These are phyloP conservation scores for Diaphora mendica DNA, from an alignment of 2,888 invertebrate species.

Conservation along the genomic window DNA sequence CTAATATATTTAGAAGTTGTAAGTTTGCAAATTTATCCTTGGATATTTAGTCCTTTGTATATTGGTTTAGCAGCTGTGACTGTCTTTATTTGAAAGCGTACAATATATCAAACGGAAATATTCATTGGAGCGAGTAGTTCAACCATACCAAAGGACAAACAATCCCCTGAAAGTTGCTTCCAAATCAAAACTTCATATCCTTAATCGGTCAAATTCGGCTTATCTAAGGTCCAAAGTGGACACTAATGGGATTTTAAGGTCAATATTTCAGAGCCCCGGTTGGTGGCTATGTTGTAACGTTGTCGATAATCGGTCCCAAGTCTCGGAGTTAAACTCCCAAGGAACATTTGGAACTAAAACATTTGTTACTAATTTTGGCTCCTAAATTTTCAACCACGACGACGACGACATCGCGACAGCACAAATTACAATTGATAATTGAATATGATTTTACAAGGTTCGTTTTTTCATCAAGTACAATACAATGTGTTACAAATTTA, in stretches of 20 bases:
- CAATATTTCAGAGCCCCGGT: slow-evolving; percentile 73
- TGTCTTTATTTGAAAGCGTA: slow-evolving; percentile 4
- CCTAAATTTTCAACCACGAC: slow-evolving; percentile 53
- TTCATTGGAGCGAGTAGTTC: slow-evolving; percentile 28
- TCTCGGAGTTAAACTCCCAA: slow-evolving; percentile 55
- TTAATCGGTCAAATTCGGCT: slow-evolving; percentile 73
- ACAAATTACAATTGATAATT: slow-evolving; percentile 4
- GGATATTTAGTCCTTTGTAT: not conserved
- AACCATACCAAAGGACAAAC: slow-evolving; percentile 34
- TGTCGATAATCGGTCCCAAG: slow-evolving; percentile 74
- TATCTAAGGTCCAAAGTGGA: slow-evolving; percentile 71
- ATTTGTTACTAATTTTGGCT: slow-evolving; percentile 53
- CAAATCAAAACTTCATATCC: slow-evolving; percentile 66
- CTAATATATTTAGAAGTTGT: not conserved
- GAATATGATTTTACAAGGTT: not conserved
- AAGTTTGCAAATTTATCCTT: not conserved
- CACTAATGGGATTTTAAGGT: slow-evolving; percentile 79
- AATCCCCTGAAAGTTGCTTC: slow-evolving; percentile 47
- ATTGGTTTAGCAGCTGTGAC: slow-evolving; percentile 1
- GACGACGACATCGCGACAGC: too few relatives aligned
- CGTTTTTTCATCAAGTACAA: not conserved
- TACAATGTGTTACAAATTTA: too few relatives aligned
- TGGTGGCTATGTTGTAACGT: slow-evolving; percentile 52
- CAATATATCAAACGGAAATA: slow-evolving; percentile 19
- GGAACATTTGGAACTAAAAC: slow-evolving; percentile 52